A percentile compares a stretch with the other conserved stretches of the same genome.
phyloP scores from a whole-genome alignment of 2,113 vertebrate genomes.

The Tetrax tetrax region DNA sequence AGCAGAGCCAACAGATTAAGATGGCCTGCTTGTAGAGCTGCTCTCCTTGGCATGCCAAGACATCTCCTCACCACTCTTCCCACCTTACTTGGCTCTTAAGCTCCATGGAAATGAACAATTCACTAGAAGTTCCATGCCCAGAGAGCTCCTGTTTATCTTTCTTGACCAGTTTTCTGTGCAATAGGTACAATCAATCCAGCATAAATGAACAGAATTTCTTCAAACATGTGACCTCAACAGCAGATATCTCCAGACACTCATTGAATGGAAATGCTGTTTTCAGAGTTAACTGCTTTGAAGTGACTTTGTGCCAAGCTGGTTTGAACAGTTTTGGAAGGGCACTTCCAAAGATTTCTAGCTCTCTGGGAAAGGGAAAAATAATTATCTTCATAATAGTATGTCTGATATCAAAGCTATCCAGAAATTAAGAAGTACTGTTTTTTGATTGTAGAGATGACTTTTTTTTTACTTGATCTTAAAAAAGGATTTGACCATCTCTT shows the following conservation, averaged over 20 bases:
- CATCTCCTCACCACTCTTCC: rapidly evolving
- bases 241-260: background rate
- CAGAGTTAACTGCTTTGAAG: background rate
- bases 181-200: background rate
- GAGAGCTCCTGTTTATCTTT: background rate
- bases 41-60: background rate
- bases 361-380: background rate
- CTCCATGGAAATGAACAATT: background rate
- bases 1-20: background rate
- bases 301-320: background rate
- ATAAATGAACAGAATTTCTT: background rate
- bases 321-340: background rate
- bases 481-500: background rate
- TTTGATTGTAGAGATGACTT: background rate
- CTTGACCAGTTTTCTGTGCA: background rate
- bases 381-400: background rate
- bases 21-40: background rate
- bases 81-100: background rate
- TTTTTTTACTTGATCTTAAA: background rate
- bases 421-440: background rate
- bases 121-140: background rate
- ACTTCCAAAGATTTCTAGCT: background rate
- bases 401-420: background rate
- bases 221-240: background rate
- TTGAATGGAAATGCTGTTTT: background rate